Conservation (phyloP, 2,113 vertebrate genomes). For the Echinops telfairi region DNA sequence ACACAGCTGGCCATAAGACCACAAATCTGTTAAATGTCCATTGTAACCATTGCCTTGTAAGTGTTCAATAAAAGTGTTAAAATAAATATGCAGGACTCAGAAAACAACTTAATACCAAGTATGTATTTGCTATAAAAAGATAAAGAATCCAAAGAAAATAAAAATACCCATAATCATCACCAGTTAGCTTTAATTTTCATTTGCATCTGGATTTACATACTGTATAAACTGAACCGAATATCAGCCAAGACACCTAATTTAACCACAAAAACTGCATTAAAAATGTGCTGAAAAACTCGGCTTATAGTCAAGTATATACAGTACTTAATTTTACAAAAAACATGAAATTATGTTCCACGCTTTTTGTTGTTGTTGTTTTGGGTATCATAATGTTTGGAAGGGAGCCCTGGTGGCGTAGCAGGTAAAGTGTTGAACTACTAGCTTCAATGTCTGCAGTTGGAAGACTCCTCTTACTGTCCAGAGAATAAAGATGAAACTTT, state of each 20-base stretch:
- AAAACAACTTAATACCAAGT: background rate
- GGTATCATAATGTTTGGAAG: background rate
- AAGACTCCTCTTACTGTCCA: no score
- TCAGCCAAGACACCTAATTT: background rate
- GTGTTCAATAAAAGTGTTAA: background rate
- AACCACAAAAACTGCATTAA: no score
- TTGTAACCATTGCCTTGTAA: no score
- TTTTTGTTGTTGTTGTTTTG: background rate
- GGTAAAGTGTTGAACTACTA: no score
- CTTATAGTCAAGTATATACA: no score
- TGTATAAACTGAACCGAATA: background rate
- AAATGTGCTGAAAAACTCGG: no score
- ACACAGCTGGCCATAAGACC: no score
- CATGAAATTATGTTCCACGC: background rate
- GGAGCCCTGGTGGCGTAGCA: no score
- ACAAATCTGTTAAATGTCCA: no score
- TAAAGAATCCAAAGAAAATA: background rate
- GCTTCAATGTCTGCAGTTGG: no score
- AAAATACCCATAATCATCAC: background rate
- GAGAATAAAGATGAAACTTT: no score
- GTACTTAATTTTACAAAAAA: background rate
- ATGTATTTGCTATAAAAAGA: background rate
- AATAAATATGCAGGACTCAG: constrained; percentile 11
- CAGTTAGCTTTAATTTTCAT: constrained; percentile 31
- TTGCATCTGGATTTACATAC: background rate